Evolutionary conservation across 2,888 invertebrate species (phyloP).

Genomic region (Odiellus spinosus): DNA sequence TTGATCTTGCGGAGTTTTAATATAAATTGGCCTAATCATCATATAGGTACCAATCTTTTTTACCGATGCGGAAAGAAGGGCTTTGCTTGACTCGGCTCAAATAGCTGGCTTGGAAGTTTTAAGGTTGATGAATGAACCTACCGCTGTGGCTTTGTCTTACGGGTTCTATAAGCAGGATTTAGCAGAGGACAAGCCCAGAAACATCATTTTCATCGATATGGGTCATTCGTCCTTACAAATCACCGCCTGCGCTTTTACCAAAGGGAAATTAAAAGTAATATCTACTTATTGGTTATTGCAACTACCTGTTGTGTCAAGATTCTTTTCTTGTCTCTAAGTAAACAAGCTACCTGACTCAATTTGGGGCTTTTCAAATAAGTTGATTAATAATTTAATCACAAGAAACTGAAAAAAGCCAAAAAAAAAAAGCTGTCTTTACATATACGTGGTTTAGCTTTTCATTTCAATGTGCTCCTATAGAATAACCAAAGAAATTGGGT

Average conservation of each 20-base stretch:
- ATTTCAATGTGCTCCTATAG: too few species aligned
- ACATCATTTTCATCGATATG: slow-evolving; percentile 92
- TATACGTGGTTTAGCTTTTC: too few species aligned
- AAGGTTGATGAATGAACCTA: slow-evolving; percentile 89
- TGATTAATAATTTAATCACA: too few species aligned
- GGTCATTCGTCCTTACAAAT: slow-evolving; percentile 81
- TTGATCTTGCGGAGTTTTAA: too few species aligned
- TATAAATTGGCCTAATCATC: slow-evolving; percentile 13
- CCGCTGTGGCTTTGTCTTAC: slow-evolving; percentile 88
- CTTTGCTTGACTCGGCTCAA: slow-evolving; percentile 74
- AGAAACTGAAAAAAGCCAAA: too few species aligned
- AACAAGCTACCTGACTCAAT: too few species aligned
- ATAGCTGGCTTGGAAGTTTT: slow-evolving; percentile 89
- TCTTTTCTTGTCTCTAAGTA: too few species aligned
- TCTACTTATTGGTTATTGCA: too few species aligned
- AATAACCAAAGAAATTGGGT: too few species aligned
- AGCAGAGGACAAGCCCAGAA: slow-evolving; percentile 69
- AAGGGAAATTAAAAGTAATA: slow-evolving; percentile 33
- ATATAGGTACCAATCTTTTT: slow-evolving; percentile 71
- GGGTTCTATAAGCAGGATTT: slow-evolving; percentile 97
- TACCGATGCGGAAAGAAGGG: slow-evolving; percentile 84
- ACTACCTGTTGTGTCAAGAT: too few species aligned
- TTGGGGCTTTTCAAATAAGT: too few species aligned
- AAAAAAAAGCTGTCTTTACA: too few species aligned
- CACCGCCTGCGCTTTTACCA: slow-evolving; percentile 36